phyloP scores from a whole-genome alignment of 1,140 invertebrate species.

The Catajapyx aquilonaris region DNA sequence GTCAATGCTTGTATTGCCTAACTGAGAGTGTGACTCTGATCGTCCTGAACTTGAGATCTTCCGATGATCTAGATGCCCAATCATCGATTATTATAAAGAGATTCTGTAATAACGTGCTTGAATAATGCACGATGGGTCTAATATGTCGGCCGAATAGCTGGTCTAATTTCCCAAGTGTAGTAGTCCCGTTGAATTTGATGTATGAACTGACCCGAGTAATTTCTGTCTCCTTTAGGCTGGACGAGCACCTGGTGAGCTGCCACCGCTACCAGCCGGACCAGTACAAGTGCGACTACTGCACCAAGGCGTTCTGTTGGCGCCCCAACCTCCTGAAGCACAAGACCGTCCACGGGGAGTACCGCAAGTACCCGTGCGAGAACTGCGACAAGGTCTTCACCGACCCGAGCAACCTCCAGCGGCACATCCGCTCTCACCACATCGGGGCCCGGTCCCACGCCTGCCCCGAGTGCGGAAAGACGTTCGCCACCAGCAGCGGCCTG shows the following conservation, averaged over 20 bases:
- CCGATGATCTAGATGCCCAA: too few species aligned
- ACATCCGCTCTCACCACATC: slow-evolving; percentile 82
- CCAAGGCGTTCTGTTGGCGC: slow-evolving; percentile 58
- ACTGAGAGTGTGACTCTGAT: too few species aligned
- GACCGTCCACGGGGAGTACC: slow-evolving; percentile 25
- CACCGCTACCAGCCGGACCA: slow-evolving; percentile 56
- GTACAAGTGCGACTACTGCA: slow-evolving; percentile 64
- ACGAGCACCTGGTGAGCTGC: slow-evolving; percentile 49
- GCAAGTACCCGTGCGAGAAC: slow-evolving; percentile 78
- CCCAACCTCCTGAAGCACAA: slow-evolving; percentile 63
- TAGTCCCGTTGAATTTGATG: too few species aligned
- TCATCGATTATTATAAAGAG: too few species aligned
- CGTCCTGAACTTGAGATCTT: too few species aligned
- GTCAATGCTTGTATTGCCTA: too few species aligned
- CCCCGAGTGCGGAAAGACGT: slow-evolving; percentile 94
- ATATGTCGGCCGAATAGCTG: too few species aligned
- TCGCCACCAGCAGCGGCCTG: slow-evolving; percentile 86
- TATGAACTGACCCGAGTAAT: slow-evolving; percentile 2
- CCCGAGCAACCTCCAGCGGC: slow-evolving; percentile 84
- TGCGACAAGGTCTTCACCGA: slow-evolving; percentile 88
- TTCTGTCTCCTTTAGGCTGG: slow-evolving; percentile 33
- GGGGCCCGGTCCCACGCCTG: slow-evolving; percentile 87
- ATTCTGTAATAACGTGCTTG: too few species aligned
- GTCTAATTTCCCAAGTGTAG: too few species aligned
- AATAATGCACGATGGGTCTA: too few species aligned